Evolutionary conservation across 2,797 vertebrate species (phyloP).

Genomic region (Lepus oiostolus): DNA sequence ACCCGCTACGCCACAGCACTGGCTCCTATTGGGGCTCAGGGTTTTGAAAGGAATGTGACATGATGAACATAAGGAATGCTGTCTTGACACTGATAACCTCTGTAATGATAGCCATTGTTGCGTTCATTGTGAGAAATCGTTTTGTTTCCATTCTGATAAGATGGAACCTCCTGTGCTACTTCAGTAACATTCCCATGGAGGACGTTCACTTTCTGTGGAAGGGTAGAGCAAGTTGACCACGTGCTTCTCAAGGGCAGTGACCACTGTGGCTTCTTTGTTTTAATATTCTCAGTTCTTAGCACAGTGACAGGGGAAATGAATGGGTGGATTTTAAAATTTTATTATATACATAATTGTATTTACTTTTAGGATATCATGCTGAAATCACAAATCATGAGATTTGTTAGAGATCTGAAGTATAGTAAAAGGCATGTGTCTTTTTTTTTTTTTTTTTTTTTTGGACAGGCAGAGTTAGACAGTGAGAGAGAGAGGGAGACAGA

Average conservation of each 20-base stretch:
- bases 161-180: not conserved
- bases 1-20: no score
- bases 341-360: conserved; percentile 9
- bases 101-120: not conserved
- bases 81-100: not conserved
- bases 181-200: conserved; percentile 1
- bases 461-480: no score
- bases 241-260: conserved; percentile 29
- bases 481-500: no score
- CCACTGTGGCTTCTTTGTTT: conserved; percentile 53
- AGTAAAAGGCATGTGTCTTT: conserved; percentile 8
- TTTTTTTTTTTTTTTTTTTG: no score
- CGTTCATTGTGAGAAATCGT: conserved; percentile 4
- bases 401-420: conserved; percentile 30
- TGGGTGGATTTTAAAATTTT: not conserved
- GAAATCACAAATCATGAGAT: conserved; percentile 30
- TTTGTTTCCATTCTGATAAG: conserved; percentile 49
- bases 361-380: conserved; percentile 32
- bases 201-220: conserved; percentile 48
- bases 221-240: conserved; percentile 7
- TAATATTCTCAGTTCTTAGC: not conserved
- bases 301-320: conserved; percentile 7
- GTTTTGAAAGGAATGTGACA: not conserved
- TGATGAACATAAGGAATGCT: not conserved
- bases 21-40: not conserved